phyloP scores from a whole-genome alignment of 2,888 invertebrate species.

The Prostheceraeus crozeri region DNA sequence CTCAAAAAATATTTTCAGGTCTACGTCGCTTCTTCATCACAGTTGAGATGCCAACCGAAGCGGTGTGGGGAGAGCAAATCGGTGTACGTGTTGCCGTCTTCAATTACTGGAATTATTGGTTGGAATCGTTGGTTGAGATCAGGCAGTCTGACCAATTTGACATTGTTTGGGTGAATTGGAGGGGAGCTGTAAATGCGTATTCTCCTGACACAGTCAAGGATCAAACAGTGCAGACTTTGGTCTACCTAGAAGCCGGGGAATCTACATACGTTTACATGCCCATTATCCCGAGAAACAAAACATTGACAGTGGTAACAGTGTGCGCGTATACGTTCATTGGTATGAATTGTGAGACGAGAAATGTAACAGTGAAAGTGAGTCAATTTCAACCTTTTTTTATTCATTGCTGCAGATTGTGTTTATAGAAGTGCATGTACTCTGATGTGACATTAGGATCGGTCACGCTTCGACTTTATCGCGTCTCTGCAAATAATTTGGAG shows the following conservation, averaged over 20 bases:
- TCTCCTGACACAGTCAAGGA: conserved; percentile 29
- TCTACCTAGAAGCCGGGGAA: conserved; percentile 54
- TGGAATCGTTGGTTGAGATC: conserved; percentile 36
- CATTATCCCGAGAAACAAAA: conserved; percentile 74
- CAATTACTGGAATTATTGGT: conserved; percentile 72
- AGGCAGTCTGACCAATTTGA: conserved; percentile 27
- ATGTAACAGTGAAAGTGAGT: conserved; percentile 63
- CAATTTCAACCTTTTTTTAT: no score
- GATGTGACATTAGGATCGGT: no score
- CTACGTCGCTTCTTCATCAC: conserved; percentile 81
- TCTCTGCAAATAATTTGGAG: no score
- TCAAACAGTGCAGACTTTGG: conserved; percentile 36
- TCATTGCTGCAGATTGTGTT: no score
- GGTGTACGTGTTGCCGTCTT: conserved; percentile 84
- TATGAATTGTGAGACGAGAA: conserved; percentile 50
- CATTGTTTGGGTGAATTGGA: conserved; percentile 31
- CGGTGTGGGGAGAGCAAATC: conserved; percentile 83
- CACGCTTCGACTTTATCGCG: no score
- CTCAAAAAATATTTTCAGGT: no score
- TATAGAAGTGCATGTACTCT: no score
- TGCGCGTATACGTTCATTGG: conserved; percentile 63
- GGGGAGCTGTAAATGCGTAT: conserved; percentile 34
- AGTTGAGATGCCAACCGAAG: conserved; percentile 76
- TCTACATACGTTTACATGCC: conserved; percentile 73
- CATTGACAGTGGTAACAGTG: conserved; percentile 67